Conservation (phyloP, 2,888 invertebrate genomes). For the Spilarctia lutea region DNA sequence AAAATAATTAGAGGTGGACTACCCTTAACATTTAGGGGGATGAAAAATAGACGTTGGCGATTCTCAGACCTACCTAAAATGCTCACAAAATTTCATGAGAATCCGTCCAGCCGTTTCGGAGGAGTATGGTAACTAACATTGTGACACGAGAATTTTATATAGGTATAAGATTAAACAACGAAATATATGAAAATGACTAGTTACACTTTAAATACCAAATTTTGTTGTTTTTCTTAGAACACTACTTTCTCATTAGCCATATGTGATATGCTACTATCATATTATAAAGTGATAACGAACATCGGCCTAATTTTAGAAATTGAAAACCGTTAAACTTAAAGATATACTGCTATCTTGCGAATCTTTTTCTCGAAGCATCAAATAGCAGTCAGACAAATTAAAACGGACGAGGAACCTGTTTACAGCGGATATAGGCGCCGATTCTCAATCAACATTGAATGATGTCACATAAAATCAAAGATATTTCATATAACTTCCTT, state of each 20-base stretch:
- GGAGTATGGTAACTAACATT: too few relatives aligned
- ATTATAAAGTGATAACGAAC: background rate
- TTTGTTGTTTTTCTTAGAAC: background rate
- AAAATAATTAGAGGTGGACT: too few relatives aligned
- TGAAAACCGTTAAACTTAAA: background rate
- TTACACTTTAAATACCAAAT: background rate
- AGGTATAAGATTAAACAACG: background rate
- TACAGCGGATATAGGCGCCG: conserved; percentile 32
- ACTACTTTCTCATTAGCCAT: background rate
- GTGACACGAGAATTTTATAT: too few relatives aligned
- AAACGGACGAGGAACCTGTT: conserved; percentile 23
- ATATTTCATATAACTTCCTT: conserved; percentile 2
- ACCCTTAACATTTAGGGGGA: too few relatives aligned
- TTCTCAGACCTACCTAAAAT: too few relatives aligned
- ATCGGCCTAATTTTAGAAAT: background rate
- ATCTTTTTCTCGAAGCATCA: conserved; percentile 1
- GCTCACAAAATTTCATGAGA: too few relatives aligned
- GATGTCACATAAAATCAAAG: conserved; percentile 18
- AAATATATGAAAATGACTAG: background rate
- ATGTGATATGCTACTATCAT: background rate
- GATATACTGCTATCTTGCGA: too few relatives aligned
- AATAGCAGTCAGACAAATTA: conserved; percentile 2
- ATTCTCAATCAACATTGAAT: conserved; percentile 28
- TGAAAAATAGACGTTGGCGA: too few relatives aligned
- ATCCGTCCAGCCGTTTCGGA: too few relatives aligned